Evolutionary conservation across 2,888 invertebrate species (phyloP).

Genomic region (Saturnia pavonia): DNA sequence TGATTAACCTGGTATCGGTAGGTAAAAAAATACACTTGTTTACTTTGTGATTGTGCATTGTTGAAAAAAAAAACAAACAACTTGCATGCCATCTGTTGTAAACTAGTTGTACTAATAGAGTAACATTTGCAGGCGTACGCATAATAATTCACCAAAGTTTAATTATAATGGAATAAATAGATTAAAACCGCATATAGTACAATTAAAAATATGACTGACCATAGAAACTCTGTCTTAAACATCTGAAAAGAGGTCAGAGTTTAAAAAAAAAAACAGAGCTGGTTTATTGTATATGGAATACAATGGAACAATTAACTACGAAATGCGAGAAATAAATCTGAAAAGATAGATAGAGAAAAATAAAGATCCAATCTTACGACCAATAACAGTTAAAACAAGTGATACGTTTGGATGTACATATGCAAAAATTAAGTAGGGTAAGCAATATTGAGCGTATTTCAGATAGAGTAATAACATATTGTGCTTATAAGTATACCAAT

Average conservation of each 20-base stretch:
- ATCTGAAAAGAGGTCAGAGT: not conserved
- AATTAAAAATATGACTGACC: no score
- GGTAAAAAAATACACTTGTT: no score
- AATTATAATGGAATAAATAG: no score
- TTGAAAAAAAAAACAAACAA: no score
- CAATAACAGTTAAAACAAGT: not conserved
- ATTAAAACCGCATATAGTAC: no score
- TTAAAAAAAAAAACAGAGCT: not conserved
- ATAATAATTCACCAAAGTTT: no score
- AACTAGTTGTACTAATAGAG: no score
- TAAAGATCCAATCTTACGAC: not conserved
- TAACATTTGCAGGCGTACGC: no score
- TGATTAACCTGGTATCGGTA: no score
- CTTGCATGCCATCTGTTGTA: no score
- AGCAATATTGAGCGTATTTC: not conserved
- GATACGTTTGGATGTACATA: not conserved
- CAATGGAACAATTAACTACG: not conserved
- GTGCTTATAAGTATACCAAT: conserved; percentile 10
- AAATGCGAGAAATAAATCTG: not conserved
- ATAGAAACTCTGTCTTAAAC: no score
- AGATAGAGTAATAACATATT: conserved; percentile 8
- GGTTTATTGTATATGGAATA: not conserved
- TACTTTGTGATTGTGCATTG: no score
- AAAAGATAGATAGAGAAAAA: not conserved
- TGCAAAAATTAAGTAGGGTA: not conserved